Evolutionary conservation across 2,797 vertebrate species (phyloP).

Genomic region (Enteromius trimaculatus): DNA sequence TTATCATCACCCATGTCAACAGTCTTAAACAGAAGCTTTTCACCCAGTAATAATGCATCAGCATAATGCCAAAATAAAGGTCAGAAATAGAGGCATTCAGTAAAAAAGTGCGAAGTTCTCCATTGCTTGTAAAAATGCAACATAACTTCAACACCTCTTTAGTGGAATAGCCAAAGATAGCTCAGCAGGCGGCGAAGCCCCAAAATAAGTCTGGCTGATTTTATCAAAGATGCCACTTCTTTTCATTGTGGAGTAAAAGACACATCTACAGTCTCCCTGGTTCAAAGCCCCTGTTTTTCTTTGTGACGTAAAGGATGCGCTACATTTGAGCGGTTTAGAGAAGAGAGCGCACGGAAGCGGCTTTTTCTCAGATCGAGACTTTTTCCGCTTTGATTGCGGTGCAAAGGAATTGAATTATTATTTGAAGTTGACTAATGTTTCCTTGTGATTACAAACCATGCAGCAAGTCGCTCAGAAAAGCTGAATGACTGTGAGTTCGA

Average conservation of each 20-base stretch:
- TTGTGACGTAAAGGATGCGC: slow-evolving; percentile 54
- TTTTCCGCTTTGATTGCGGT: slow-evolving; percentile 28
- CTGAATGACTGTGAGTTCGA: neutral
- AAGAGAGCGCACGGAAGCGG: neutral
- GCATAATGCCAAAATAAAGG: slow-evolving; percentile 37
- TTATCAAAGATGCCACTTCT: slow-evolving; percentile 50
- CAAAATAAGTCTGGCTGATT: slow-evolving; percentile 48
- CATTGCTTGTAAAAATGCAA: slow-evolving; percentile 50
- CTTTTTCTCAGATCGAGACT: neutral
- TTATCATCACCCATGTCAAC: neutral
- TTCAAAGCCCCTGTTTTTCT: slow-evolving; percentile 42
- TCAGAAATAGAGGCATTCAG: slow-evolving; percentile 49
- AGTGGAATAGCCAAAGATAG: slow-evolving; percentile 54
- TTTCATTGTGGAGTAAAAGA: slow-evolving; percentile 44
- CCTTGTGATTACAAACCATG: slow-evolving; percentile 28
- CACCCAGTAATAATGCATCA: slow-evolving; percentile 20
- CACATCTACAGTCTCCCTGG: slow-evolving; percentile 14
- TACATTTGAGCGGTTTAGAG: slow-evolving; percentile 28
- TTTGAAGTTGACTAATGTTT: slow-evolving; percentile 35
- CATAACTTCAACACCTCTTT: slow-evolving; percentile 40
- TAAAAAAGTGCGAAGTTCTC: slow-evolving; percentile 45
- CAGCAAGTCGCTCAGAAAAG: slow-evolving; percentile 16
- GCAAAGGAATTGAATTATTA: slow-evolving; percentile 26
- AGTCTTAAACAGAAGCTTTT: neutral
- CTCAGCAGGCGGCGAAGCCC: slow-evolving; percentile 48